Conservation (phyloP, 2,797 vertebrate genomes). For the Melanotaenia parkinsoni region DNA sequence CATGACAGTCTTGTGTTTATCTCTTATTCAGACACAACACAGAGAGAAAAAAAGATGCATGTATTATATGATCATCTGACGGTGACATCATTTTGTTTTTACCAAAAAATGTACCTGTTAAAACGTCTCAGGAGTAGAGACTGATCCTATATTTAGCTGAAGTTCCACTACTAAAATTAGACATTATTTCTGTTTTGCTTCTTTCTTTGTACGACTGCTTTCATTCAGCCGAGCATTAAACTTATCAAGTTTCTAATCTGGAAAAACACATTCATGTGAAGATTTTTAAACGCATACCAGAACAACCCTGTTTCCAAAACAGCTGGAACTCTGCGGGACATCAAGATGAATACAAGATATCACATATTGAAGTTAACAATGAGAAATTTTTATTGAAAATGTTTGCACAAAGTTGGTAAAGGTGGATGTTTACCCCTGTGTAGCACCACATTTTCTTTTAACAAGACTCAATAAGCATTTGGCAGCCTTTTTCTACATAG, state of each 20-base stretch:
- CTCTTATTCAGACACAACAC: background rate
- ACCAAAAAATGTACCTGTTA: constrained; percentile 4
- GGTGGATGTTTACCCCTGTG: background rate
- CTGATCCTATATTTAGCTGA: constrained; percentile 6
- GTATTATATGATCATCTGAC: background rate
- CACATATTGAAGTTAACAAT: background rate
- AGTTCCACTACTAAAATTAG: background rate
- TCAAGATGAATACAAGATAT: background rate
- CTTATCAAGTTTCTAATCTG: constrained; percentile 16
- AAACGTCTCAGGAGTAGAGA: background rate
- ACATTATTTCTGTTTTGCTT: background rate
- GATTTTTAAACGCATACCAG: background rate
- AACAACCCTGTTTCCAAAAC: background rate
- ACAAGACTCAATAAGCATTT: background rate
- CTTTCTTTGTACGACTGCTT: constrained; percentile 1
- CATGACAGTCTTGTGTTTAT: constrained; percentile 2
- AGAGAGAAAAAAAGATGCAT: background rate
- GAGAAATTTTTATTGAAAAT: background rate
- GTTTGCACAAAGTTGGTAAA: background rate
- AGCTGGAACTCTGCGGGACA: background rate
- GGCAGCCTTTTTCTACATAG: background rate
- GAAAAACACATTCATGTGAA: background rate
- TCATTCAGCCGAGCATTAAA: background rate
- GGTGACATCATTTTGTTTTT: background rate
- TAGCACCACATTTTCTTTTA: background rate